phyloP scores from a whole-genome alignment of 2,797 vertebrate species.

The Meriones psammophilus region DNA sequence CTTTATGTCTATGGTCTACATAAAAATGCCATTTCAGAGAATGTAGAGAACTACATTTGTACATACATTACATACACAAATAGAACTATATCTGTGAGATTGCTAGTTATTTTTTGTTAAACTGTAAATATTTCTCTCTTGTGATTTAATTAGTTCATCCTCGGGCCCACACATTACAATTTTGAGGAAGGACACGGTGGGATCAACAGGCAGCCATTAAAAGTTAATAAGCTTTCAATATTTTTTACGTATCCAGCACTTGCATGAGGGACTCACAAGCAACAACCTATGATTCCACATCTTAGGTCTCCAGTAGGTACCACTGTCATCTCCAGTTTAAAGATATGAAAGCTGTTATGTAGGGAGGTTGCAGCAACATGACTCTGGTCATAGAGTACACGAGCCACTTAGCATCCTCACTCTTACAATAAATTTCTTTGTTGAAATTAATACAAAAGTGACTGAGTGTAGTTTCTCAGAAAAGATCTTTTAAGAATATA shows the following conservation, averaged over 20 bases:
- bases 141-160: conserved; percentile 2
- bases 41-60: neutral
- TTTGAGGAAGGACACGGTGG: neutral
- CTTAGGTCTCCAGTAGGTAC: neutral
- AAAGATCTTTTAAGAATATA: conserved; percentile 54
- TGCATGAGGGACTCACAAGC: neutral
- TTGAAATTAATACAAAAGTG: neutral
- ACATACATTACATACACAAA: neutral
- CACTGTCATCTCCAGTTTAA: neutral
- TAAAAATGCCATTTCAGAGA: conserved; percentile 25
- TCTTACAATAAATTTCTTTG: neutral
- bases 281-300: neutral
- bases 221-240: neutral
- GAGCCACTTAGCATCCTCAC: neutral
- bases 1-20: neutral
- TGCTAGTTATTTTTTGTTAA: conserved; percentile 37
- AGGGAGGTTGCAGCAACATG: neutral
- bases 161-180: neutral
- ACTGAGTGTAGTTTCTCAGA: neutral
- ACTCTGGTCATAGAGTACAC: neutral
- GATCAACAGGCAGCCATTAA: neutral
- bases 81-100: neutral
- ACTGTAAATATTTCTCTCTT: neutral
- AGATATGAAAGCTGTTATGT: neutral
- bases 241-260: neutral